These are phyloP conservation scores for Kuschelorhynchus macadamiae DNA, from an alignment of 2,888 invertebrate genomes.

Conservation along the genomic window DNA sequence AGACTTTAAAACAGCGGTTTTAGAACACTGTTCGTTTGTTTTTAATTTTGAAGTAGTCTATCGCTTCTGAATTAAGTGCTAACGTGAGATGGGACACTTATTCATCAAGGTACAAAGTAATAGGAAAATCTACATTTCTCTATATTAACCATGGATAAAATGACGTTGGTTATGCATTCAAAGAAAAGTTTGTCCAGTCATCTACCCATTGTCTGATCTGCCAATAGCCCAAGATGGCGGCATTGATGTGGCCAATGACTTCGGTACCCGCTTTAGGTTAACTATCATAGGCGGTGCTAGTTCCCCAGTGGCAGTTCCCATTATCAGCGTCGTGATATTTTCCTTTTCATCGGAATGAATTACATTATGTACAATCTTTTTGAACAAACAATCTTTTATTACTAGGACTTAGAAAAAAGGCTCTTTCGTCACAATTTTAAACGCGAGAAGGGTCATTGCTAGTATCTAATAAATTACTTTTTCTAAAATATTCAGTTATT, in stretches of 20 bases:
- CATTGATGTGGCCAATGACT: constrained; percentile 45
- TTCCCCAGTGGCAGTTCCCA: constrained; percentile 45
- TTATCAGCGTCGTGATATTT: constrained; percentile 54
- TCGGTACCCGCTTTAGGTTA: constrained; percentile 59
- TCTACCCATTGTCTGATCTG: constrained; percentile 64
- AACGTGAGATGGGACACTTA: constrained; percentile 29
- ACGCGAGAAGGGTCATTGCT: constrained; percentile 54
- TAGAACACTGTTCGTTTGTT: too few relatives aligned
- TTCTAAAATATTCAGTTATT: constrained; percentile 28
- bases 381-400: constrained; percentile 58
- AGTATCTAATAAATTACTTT: too few relatives aligned
- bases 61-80: too few relatives aligned
- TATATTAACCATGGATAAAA: constrained; percentile 56
- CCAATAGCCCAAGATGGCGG: constrained; percentile 59
- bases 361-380: constrained; percentile 57
- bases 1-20: too few relatives aligned
- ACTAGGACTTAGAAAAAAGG: constrained; percentile 63
- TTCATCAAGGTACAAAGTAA: constrained; percentile 24
- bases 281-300: constrained; percentile 53
- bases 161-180: constrained; percentile 64
- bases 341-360: constrained; percentile 58
- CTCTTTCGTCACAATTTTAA: constrained; percentile 64
- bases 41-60: too few relatives aligned
- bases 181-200: constrained; percentile 65
- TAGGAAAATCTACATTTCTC: constrained; percentile 12